Conservation (phyloP, 2,113 vertebrate species). For the Chauna torquata region DNA sequence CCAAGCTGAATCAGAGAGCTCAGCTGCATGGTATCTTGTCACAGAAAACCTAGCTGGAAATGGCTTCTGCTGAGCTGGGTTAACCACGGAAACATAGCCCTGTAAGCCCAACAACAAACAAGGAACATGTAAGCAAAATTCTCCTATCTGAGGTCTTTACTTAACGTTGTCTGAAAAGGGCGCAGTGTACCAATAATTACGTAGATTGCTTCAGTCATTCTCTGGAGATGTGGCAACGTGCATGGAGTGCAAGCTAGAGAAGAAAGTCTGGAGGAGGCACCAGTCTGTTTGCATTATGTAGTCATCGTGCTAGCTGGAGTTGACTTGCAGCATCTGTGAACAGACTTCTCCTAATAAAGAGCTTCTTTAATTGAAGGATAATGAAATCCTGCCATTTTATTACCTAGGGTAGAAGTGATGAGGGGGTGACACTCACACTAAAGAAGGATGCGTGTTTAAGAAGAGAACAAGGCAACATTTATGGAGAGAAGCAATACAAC, state of each 20-base stretch:
- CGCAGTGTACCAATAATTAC: fast-evolving
- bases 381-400: slow-evolving; percentile 8
- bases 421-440: background rate
- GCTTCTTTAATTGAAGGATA: background rate
- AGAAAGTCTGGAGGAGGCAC: slow-evolving; percentile 39
- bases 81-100: background rate
- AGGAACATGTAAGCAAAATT: background rate
- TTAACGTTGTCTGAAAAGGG: background rate
- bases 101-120: background rate
- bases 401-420: background rate
- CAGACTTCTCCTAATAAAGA: slow-evolving; percentile 27
- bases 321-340: slow-evolving; percentile 52
- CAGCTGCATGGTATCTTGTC: background rate
- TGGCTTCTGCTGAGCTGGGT: background rate
- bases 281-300: slow-evolving; percentile 38
- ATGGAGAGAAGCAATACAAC: background rate
- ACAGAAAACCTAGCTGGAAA: background rate
- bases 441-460: background rate
- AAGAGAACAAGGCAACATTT: background rate
- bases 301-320: slow-evolving; percentile 20
- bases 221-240: background rate
- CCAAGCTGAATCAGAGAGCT: background rate
- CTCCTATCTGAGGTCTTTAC: background rate
- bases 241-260: background rate
- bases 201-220: background rate